Conservation (phyloP, 1,140 invertebrate genomes). For the Drosophila truncata region DNA sequence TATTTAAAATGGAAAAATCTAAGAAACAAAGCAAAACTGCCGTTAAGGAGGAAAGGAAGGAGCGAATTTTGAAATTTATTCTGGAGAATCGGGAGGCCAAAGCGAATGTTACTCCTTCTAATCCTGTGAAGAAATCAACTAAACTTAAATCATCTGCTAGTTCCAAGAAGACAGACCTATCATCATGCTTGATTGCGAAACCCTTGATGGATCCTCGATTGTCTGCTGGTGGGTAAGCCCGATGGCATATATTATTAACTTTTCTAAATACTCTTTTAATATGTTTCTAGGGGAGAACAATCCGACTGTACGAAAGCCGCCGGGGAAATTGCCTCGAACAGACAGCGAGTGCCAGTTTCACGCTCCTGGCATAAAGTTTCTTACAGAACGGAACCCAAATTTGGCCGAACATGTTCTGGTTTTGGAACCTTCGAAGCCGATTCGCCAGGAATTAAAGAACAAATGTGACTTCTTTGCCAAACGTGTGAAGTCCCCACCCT, state of each 20-base stretch:
- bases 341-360: conserved; percentile 65
- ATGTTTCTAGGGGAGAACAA: conserved; percentile 14
- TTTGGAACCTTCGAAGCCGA: conserved; percentile 28
- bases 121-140: background rate
- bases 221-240: background rate
- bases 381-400: conserved; percentile 30
- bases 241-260: background rate
- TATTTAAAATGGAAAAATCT: background rate
- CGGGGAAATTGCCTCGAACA: conserved; percentile 46
- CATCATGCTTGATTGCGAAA: conserved; percentile 4
- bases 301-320: conserved; percentile 16
- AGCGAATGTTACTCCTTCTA: background rate
- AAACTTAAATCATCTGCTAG: no score
- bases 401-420: conserved; percentile 40
- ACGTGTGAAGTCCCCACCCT: conserved; percentile 30
- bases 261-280: no score
- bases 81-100: conserved; percentile 1
- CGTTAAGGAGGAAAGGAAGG: conserved; percentile 8
- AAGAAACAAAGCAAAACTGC: background rate
- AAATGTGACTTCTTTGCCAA: conserved; percentile 64
- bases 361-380: conserved; percentile 52
- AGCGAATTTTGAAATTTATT: conserved; percentile 27
- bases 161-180: background rate
- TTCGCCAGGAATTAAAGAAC: conserved; percentile 38
- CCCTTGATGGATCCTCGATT: background rate